A percentile compares a stretch with the other conserved stretches of the same genome.
These are phyloP conservation scores for Smittia sp. DNA, from an alignment of 2,888 invertebrate genomes.

Conservation along the genomic window DNA sequence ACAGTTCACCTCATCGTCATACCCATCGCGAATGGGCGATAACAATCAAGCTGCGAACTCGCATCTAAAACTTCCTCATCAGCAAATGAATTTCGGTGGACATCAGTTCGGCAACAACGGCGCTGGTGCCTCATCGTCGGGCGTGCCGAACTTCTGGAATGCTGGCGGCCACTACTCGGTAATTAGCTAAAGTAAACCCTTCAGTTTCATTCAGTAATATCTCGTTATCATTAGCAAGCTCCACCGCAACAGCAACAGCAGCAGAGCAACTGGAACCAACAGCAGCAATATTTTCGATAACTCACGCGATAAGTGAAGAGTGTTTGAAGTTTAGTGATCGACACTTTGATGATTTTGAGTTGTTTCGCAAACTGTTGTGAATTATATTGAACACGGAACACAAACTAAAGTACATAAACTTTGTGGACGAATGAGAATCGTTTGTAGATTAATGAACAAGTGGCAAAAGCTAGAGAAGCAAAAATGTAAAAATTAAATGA, in stretches of 20 bases:
- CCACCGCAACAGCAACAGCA: conserved; percentile 19
- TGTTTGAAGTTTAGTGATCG: background rate
- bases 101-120: background rate
- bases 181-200: background rate
- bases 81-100: background rate
- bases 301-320: conserved; percentile 11
- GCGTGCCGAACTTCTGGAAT: background rate
- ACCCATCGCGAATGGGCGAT: background rate
- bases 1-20: background rate
- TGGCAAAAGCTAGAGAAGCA: no score
- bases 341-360: background rate
- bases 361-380: background rate
- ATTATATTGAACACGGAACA: background rate
- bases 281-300: conserved; percentile 24
- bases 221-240: background rate
- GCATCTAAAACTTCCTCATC: background rate
- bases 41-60: background rate
- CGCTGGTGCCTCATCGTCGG: background rate
- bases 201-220: background rate
- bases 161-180: conserved; percentile 23
- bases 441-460: no score
- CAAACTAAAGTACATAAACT: no score
- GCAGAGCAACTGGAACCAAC: conserved; percentile 12
- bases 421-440: no score
- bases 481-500: no score